A percentile compares a stretch with the other conserved stretches of the same genome.
phyloP scores from a whole-genome alignment of 2,888 invertebrate genomes.

The Actias luna region DNA sequence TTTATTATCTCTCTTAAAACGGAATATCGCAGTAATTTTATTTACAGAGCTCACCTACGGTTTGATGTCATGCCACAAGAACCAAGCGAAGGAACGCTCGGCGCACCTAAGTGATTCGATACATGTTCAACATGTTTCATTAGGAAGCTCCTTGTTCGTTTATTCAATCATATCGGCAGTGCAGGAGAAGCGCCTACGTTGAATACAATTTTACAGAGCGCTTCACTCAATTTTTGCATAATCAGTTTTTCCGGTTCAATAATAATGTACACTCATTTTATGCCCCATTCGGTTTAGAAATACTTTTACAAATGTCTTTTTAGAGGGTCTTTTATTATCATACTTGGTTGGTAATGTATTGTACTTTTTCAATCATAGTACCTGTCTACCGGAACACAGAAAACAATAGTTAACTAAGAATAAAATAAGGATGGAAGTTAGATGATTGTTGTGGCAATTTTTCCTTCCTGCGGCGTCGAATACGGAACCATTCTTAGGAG shows the following conservation, averaged over 20 bases:
- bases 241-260: slow-evolving; percentile 71
- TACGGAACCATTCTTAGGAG: slow-evolving; percentile 51
- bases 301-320: slow-evolving; percentile 38
- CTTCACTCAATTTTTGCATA: slow-evolving; percentile 64
- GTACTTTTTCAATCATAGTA: slow-evolving; percentile 13
- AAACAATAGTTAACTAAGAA: slow-evolving; percentile 20
- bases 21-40: slow-evolving; percentile 72
- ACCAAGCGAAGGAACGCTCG: slow-evolving; percentile 73
- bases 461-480: slow-evolving; percentile 51
- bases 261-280: slow-evolving; percentile 66
- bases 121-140: slow-evolving; percentile 82
- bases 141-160: slow-evolving; percentile 71
- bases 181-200: slow-evolving; percentile 51
- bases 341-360: not conserved
- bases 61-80: slow-evolving; percentile 69
- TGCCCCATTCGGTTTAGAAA: slow-evolving; percentile 37
- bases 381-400: slow-evolving; percentile 10
- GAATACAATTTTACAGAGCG: slow-evolving; percentile 44
- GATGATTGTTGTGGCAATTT: slow-evolving; percentile 47
- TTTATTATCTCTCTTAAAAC: slow-evolving; percentile 78
- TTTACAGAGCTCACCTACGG: slow-evolving; percentile 76
- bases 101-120: slow-evolving; percentile 78
- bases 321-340: slow-evolving; percentile 24
- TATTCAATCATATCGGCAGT: slow-evolving; percentile 77
- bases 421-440: slow-evolving; percentile 39